These are phyloP conservation scores for Isoperla grammatica DNA, from an alignment of 2,888 invertebrate genomes.

Conservation along the genomic window DNA sequence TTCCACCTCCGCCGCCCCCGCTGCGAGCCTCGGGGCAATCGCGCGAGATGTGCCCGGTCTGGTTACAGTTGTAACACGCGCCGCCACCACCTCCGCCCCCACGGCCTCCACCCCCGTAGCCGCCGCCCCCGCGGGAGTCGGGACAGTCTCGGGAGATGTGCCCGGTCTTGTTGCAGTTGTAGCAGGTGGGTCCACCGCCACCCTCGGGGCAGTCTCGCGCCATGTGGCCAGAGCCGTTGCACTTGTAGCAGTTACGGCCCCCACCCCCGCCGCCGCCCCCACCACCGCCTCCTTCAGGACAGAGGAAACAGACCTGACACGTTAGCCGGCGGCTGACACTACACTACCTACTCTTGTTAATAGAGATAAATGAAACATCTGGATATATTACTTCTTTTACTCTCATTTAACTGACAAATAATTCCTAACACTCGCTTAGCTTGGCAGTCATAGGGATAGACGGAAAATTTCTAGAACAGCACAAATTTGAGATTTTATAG, in stretches of 20 bases:
- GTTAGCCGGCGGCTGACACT: no score
- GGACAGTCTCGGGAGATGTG: slow-evolving; percentile 62
- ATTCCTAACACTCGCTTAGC: no score
- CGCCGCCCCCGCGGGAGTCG: slow-evolving; percentile 31
- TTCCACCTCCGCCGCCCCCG: slow-evolving; percentile 48
- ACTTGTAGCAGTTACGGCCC: slow-evolving; percentile 84
- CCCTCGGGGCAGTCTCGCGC: slow-evolving; percentile 92
- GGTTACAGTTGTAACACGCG: slow-evolving; percentile 61
- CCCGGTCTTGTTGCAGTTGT: slow-evolving; percentile 91
- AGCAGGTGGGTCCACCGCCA: slow-evolving; percentile 66
- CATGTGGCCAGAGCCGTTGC: slow-evolving; percentile 89
- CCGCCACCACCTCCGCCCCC: slow-evolving; percentile 43
- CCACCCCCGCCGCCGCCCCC: slow-evolving; percentile 33
- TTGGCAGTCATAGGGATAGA: no score
- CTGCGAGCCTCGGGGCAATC: slow-evolving; percentile 49
- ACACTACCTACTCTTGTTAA: no score
- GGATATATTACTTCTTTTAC: no score
- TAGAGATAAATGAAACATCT: no score
- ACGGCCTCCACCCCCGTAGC: slow-evolving; percentile 53
- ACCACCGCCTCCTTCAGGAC: slow-evolving; percentile 33
- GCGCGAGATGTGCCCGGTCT: slow-evolving; percentile 64
- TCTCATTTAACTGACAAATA: no score
- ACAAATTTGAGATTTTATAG: no score
- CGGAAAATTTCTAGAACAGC: no score
- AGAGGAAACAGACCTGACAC: no score